phyloP scores from a whole-genome alignment of 1,140 invertebrate species.

The Tetramorium parvispinum region DNA sequence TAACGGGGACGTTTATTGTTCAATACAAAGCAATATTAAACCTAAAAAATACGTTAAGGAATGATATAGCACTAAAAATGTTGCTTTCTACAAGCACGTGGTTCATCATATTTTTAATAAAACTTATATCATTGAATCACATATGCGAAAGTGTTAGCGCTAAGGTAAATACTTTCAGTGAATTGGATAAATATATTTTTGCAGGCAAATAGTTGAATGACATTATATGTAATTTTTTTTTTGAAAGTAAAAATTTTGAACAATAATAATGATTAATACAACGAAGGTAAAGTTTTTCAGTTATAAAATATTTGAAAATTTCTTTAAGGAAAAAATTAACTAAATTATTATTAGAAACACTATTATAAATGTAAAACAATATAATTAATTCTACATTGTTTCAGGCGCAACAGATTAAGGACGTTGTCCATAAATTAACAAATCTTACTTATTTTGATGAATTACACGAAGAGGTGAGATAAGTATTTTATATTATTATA shows the following conservation, averaged over 20 bases:
- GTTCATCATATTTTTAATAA: background rate
- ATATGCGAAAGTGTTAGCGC: conserved; percentile 25
- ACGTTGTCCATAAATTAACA: conserved; percentile 7
- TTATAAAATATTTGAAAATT: background rate
- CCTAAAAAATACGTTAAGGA: too few species aligned
- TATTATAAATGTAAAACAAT: background rate
- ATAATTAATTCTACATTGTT: background rate
- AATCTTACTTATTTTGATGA: background rate
- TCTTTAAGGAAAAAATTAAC: background rate
- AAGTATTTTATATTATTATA: background rate
- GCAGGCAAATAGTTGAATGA: background rate
- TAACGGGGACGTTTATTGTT: background rate
- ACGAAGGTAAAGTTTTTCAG: background rate
- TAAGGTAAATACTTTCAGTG: conserved; percentile 24
- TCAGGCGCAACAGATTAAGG: background rate
- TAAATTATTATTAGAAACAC: background rate
- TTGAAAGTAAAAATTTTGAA: background rate
- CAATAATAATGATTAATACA: background rate
- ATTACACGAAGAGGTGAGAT: conserved; percentile 10
- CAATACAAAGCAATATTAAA: background rate
- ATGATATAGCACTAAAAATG: background rate
- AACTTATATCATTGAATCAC: background rate
- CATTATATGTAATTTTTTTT: background rate
- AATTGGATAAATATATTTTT: background rate
- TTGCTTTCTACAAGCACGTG: background rate